These are phyloP conservation scores for Campylomormyrus numenius DNA, from an alignment of 2,113 vertebrate species.

Conservation along the genomic window DNA sequence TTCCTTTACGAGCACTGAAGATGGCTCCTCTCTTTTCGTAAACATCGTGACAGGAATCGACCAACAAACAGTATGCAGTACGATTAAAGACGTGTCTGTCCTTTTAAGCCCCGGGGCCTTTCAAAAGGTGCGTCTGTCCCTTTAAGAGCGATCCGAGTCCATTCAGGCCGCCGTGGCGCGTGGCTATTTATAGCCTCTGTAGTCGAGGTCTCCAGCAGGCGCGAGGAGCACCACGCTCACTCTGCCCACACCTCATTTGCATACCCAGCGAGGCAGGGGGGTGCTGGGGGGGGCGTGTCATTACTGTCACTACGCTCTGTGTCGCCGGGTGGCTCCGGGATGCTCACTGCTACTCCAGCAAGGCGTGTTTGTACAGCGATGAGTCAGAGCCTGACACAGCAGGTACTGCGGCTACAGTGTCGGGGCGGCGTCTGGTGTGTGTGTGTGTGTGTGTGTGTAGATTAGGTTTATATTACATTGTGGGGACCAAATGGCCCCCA, in stretches of 20 bases:
- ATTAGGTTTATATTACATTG: not conserved
- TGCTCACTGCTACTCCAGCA: constrained; percentile 34
- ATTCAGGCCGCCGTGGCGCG: constrained; percentile 33
- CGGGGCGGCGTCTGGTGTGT: constrained; percentile 17
- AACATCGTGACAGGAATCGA: not conserved
- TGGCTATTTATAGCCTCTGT: constrained; percentile 52
- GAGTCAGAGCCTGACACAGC: constrained; percentile 41
- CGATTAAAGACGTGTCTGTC: not conserved
- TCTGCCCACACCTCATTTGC: constrained; percentile 24
- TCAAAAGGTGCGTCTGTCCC: constrained; percentile 24
- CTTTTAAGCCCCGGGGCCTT: not conserved
- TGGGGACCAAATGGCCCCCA: not conserved
- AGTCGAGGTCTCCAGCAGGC: constrained; percentile 47
- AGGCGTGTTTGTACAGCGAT: constrained; percentile 36
- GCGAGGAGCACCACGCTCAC: constrained; percentile 21
- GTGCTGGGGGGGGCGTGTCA: not conserved
- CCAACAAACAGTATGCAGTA: not conserved
- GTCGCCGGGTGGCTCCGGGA: not conserved
- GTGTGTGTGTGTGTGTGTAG: not conserved
- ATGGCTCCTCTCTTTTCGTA: not conserved
- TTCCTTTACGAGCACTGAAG: not conserved
- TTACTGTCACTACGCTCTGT: not conserved
- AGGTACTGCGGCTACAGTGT: constrained; percentile 37
- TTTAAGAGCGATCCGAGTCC: constrained; percentile 45
- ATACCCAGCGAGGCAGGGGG: constrained; percentile 9